These are phyloP conservation scores for Craseonycteris thonglongyai DNA, from an alignment of 2,113 vertebrate species.

Conservation along the genomic window DNA sequence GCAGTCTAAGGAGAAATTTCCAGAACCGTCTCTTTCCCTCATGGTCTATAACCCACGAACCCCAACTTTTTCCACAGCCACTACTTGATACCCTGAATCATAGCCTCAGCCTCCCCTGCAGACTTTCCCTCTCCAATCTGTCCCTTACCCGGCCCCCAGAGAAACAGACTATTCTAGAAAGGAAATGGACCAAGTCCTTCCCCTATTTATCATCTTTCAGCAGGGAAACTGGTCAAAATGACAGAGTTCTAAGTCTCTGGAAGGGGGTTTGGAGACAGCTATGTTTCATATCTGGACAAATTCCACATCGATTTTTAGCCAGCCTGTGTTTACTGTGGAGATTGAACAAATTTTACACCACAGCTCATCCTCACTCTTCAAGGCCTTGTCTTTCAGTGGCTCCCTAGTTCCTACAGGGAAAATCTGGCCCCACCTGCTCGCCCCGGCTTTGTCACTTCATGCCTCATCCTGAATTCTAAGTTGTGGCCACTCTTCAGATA, in stretches of 20 bases:
- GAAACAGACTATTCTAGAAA: not conserved
- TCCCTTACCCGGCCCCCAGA: not conserved
- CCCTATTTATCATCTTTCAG: not conserved
- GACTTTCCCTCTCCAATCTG: not conserved
- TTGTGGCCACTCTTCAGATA: not conserved
- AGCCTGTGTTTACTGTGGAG: not conserved
- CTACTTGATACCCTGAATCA: not conserved
- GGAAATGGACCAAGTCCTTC: not conserved
- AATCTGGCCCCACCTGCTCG: not conserved
- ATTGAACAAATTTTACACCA: not conserved
- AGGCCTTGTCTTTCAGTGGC: not conserved
- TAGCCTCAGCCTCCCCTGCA: accelerated
- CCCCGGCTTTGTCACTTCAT: not conserved
- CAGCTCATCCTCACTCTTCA: not conserved
- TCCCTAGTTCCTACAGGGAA: not conserved
- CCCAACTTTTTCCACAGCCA: not conserved
- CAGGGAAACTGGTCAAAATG: not conserved
- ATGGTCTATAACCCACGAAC: accelerated
- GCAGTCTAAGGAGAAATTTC: not conserved
- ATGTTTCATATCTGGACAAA: not conserved
- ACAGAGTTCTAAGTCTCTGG: not conserved
- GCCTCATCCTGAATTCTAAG: not conserved
- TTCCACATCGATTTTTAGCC: not conserved
- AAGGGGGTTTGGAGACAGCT: not conserved
- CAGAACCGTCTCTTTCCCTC: not conserved